Conservation (phyloP, 2,797 vertebrate species). For the Gadopsis marmoratus region DNA sequence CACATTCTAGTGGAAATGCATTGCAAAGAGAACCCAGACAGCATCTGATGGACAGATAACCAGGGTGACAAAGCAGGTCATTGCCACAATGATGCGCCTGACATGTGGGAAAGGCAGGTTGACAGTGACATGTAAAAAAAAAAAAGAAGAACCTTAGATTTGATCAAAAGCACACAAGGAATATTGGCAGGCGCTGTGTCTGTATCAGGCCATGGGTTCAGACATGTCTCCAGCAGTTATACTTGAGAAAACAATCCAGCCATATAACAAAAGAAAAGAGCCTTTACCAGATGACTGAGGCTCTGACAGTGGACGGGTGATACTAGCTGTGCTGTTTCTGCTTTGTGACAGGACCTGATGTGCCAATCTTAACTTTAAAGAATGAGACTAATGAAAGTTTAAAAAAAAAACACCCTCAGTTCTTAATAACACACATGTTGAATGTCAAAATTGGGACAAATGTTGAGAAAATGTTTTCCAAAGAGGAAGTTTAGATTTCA, state of each 20-base stretch:
- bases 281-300: background rate
- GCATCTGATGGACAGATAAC: constrained; percentile 9
- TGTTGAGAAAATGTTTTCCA: background rate
- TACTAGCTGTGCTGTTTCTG: constrained; percentile 5
- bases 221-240: constrained; percentile 10
- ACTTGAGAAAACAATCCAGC: constrained; percentile 13
- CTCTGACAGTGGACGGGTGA: background rate
- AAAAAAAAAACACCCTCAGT: background rate
- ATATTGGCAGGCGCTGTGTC: constrained; percentile 15
- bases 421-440: background rate
- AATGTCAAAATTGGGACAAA: too few species aligned
- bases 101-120: constrained; percentile 9
- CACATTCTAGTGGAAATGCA: background rate
- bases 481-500: background rate
- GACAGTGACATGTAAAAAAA: constrained; percentile 16
- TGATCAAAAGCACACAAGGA: constrained; percentile 24
- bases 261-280: constrained; percentile 4
- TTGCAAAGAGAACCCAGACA: background rate
- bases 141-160: background rate
- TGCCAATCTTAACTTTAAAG: background rate
- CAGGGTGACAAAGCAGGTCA: background rate
- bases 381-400: background rate
- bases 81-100: background rate
- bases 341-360: background rate
- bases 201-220: constrained; percentile 19